phyloP scores from a whole-genome alignment of 2,888 invertebrate genomes.

The Hypselothyrea guttata region DNA sequence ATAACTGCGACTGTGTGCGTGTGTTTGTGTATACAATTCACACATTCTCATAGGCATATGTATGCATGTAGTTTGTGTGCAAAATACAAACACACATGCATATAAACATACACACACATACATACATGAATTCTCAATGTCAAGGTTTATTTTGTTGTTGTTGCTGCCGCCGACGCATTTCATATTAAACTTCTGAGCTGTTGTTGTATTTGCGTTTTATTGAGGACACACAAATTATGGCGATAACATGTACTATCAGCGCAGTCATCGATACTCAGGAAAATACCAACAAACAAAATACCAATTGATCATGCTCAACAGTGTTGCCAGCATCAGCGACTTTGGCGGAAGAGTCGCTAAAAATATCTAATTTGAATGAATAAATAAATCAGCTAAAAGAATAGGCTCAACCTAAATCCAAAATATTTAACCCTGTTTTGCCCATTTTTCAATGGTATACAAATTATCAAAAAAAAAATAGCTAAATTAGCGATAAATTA shows the following conservation, averaged over 20 bases:
- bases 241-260: constrained; percentile 45
- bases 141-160: constrained; percentile 57
- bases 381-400: no score
- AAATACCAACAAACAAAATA: constrained; percentile 46
- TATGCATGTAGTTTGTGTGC: constrained; percentile 31
- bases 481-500: no score
- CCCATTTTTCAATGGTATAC: no score
- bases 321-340: no score
- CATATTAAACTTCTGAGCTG: not conserved
- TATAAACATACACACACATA: constrained; percentile 9
- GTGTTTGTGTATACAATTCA: constrained; percentile 24
- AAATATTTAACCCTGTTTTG: no score
- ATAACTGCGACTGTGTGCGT: constrained; percentile 40
- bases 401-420: no score
- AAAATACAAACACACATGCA: constrained; percentile 28
- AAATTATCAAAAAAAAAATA: no score
- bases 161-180: constrained; percentile 27
- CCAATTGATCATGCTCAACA: no score
- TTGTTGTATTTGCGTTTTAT: constrained; percentile 33
- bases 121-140: constrained; percentile 57
- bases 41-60: constrained; percentile 3
- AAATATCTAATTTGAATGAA: no score
- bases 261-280: constrained; percentile 39
- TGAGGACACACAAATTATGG: constrained; percentile 34
- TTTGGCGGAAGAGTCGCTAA: no score